phyloP scores from a whole-genome alignment of 2,888 invertebrate genomes.

The Lydus trimaculatus region DNA sequence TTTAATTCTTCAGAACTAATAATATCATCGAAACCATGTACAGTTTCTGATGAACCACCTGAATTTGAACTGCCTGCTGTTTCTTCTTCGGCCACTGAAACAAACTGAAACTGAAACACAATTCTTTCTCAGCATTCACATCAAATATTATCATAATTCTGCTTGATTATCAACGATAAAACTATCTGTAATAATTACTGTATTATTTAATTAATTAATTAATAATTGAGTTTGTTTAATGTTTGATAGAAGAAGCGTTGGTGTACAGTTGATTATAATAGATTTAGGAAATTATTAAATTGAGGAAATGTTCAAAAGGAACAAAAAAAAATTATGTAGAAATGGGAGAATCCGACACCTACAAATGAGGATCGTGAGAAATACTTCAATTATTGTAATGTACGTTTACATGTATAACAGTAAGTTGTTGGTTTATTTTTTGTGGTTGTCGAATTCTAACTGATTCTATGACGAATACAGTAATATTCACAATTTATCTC shows the following conservation, averaged over 20 bases:
- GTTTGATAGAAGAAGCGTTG: conserved; percentile 26
- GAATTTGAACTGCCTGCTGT: conserved; percentile 30
- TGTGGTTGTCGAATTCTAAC: neutral
- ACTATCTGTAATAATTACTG: too few species aligned
- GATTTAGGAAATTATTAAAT: conserved; percentile 48
- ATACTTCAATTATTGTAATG: conserved; percentile 31
- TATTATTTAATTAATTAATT: neutral
- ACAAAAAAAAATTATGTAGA: too few species aligned
- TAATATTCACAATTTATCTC: conserved; percentile 18
- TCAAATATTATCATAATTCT: neutral
- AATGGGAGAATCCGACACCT: conserved; percentile 45
- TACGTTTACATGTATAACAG: conserved; percentile 7
- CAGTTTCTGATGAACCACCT: conserved; percentile 30
- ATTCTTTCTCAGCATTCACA: neutral
- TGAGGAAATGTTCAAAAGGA: conserved; percentile 46
- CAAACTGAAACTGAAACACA: conserved; percentile 9
- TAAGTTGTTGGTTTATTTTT: neutral
- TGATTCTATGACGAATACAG: neutral
- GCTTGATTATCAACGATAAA: neutral
- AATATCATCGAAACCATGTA: conserved; percentile 30
- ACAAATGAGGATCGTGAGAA: conserved; percentile 40
- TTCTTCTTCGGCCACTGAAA: conserved; percentile 30
- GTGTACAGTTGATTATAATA: conserved; percentile 38
- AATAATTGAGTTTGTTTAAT: neutral
- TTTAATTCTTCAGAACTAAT: conserved; percentile 21